Base-by-base conservation (phyloP, 2,113 vertebrate species). In the Cinclus mexicanus region DNA sequence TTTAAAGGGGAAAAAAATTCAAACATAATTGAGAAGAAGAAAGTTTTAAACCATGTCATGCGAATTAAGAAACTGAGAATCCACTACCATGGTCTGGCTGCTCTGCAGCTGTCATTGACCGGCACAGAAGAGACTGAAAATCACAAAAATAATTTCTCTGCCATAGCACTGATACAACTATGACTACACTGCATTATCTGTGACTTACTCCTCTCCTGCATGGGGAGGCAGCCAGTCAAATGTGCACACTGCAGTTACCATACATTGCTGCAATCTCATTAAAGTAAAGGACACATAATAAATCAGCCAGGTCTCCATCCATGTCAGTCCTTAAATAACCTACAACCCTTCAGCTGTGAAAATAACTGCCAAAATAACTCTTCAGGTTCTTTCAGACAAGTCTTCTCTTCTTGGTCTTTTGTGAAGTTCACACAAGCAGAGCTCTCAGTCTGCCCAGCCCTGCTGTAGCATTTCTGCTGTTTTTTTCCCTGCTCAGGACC, bases 171-270 rank as follows among this genome's bases (percentile, higher is more conserved):
- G 26, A 68, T n/a, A n/a, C 29, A 64, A 76, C 41, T 21, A 20
- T 14, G 33, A n/a, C 29, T 70, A 53, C 42, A 78, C 31, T 1
- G 3, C 10, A 29, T n/a, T 83, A 59, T 23, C 50, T 81, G 33
- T 68, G 75, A 75, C 47, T 82, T 50, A 60, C n/a, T 63, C 42
- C 49, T 49, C 18, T 59, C 31, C 69, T 41, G 31, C 79, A 10
- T 1, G 14, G 13, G 89, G n/a, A 76, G 8, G 21, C n/a, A 70
- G 47, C 33, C 61, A 76, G 41, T 28, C 47, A 70, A 87, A 78
- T 0, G 0, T 3, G 15, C 19, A 25, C 21, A 33, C 21, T 52
- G 33, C 41, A 44, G 16, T 47, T 70, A 49, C 1, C 14, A 55
- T 59, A 50, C 17, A 31, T 4, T 33, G 19, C 75, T 89, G 60